phyloP scores from a whole-genome alignment of 30 jellyfish, hydroid and myxozoan species.

The Hydractinia symbiolongicarpus region DNA sequence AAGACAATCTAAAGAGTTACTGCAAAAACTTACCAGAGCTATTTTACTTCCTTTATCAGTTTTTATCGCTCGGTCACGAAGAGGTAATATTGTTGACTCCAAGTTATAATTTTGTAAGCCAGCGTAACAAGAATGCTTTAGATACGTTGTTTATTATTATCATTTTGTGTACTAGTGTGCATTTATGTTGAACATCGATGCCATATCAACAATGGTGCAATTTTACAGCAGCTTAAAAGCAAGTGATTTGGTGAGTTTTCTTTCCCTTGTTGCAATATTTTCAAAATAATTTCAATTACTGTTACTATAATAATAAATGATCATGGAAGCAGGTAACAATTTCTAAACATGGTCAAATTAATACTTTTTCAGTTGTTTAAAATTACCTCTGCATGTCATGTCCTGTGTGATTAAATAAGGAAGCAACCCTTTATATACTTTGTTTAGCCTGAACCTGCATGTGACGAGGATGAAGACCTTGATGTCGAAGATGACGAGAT shows the following conservation, averaged over 20 bases:
- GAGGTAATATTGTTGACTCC: slow-evolving; percentile 44
- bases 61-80: slow-evolving; percentile 88
- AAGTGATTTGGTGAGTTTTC: slow-evolving; percentile 64
- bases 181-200: slow-evolving; percentile 76
- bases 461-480: slow-evolving; percentile 84
- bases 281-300: too few relatives aligned
- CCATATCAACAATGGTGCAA: slow-evolving; percentile 72
- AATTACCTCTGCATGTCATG: too few relatives aligned
- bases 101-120: not conserved
- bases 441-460: slow-evolving; percentile 60
- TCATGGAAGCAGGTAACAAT: too few relatives aligned
- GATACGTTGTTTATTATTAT: not conserved
- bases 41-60: slow-evolving; percentile 70
- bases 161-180: slow-evolving; percentile 44
- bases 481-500: slow-evolving; percentile 90
- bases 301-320: too few relatives aligned
- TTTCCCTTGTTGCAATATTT: not conserved
- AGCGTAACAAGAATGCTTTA: not conserved
- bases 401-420: too few relatives aligned
- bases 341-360: too few relatives aligned
- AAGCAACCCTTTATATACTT: not conserved
- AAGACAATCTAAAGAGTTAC: slow-evolving; percentile 66
- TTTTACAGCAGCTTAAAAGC: slow-evolving; percentile 88
- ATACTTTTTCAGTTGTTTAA: too few relatives aligned
- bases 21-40: slow-evolving; percentile 81